Percentiles rank a stretch among this genome's conserved stretches.
Evolutionary conservation across 2,797 vertebrate species (phyloP).

Genomic region (Neopelma chrysocephalum): DNA sequence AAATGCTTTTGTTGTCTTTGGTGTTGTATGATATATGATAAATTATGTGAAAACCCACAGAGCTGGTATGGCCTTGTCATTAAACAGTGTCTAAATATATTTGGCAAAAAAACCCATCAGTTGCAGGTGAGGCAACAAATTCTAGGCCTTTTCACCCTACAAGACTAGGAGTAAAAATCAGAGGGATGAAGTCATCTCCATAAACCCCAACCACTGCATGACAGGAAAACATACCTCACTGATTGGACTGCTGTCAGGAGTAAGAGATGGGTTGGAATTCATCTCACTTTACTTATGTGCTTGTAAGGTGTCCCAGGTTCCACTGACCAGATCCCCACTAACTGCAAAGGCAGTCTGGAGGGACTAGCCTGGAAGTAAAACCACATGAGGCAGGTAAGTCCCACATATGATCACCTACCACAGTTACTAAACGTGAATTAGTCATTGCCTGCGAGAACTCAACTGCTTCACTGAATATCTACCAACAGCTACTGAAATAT

Average conservation of each 20-base stretch:
- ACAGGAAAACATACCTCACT: not conserved
- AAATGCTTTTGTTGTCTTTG: not conserved
- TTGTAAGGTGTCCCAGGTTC: not conserved
- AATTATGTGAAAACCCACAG: not conserved
- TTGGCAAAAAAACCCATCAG: not conserved
- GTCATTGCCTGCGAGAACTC: not conserved
- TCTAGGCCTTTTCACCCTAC: not conserved
- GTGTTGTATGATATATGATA: not conserved
- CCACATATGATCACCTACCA: not conserved
- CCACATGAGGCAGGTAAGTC: not conserved
- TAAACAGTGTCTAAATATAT: not conserved
- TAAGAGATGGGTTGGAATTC: not conserved
- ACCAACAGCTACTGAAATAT: not conserved
- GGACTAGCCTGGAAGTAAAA: not conserved
- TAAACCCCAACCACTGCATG: not conserved
- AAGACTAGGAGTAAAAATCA: not conserved
- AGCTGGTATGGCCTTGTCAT: not conserved
- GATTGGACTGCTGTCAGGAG: not conserved
- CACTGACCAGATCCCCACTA: not conserved
- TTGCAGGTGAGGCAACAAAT: not conserved
- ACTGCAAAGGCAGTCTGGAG: not conserved
- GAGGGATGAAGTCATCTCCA: not conserved
- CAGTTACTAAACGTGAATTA: not conserved
- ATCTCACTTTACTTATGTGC: not conserved
- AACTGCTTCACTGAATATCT: not conserved